These are phyloP conservation scores for Guaruba guarouba DNA, from an alignment of 2,113 vertebrate genomes.

Conservation along the genomic window DNA sequence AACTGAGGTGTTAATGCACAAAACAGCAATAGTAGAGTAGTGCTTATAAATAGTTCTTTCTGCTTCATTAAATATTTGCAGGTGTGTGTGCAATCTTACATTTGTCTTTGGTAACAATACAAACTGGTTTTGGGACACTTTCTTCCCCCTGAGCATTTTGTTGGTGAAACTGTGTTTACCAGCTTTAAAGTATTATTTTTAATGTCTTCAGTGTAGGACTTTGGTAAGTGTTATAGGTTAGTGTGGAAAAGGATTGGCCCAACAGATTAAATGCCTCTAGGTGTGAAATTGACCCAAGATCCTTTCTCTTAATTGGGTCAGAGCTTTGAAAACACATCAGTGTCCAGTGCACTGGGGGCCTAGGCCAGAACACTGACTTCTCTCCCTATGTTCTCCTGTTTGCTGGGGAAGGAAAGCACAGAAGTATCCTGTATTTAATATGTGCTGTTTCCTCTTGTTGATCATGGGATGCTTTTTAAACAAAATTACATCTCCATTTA, in stretches of 20 bases:
- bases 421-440: background rate
- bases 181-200: background rate
- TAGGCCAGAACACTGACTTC: background rate
- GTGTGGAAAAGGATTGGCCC: background rate
- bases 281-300: background rate
- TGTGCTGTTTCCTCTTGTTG: background rate
- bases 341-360: background rate
- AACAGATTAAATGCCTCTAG: background rate
- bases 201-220: background rate
- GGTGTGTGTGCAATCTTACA: background rate
- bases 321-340: fast-evolving
- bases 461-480: background rate
- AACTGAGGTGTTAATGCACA: background rate
- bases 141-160: background rate
- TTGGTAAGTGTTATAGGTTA: background rate
- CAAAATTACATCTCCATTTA: background rate
- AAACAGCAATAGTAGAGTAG: background rate
- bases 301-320: background rate
- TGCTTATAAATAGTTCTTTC: background rate
- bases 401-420: background rate
- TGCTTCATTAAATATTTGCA: background rate
- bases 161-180: background rate
- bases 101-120: background rate
- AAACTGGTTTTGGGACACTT: background rate
- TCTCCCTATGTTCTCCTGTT: background rate